phyloP scores from a whole-genome alignment of 37 sponge, comb jelly and placozoan species.

The Axinella damicornis region DNA sequence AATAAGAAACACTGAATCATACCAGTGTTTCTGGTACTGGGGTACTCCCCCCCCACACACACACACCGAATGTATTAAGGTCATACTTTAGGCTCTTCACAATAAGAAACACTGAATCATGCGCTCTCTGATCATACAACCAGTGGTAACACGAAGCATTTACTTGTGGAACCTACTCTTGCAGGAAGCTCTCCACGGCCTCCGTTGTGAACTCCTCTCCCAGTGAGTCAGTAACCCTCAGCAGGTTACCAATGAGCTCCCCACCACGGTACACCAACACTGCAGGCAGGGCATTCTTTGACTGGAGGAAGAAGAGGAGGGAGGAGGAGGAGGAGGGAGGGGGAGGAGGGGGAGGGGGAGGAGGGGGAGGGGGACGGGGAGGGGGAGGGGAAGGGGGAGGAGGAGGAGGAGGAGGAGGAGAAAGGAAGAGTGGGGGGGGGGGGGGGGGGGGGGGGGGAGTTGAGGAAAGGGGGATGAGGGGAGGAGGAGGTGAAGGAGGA shows the following conservation, averaged over 20 bases:
- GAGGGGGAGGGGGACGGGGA: neutral
- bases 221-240: slow-evolving; percentile 75
- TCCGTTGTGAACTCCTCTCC: slow-evolving; percentile 57
- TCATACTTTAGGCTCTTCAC: no score
- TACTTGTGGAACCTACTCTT: slow-evolving; percentile 60
- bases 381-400: neutral
- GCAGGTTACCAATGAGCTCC: slow-evolving; percentile 78
- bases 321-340: neutral
- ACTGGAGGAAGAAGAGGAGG: slow-evolving; percentile 3
- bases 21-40: no score
- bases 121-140: no score
- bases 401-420: neutral
- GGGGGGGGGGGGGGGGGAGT: slow-evolving; percentile 1
- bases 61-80: no score
- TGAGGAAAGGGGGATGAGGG: no score
- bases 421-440: neutral
- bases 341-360: neutral
- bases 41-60: no score
- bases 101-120: no score
- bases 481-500: no score
- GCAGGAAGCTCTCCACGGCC: slow-evolving; percentile 79
- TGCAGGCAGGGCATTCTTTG: slow-evolving; percentile 80
- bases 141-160: neutral
- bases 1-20: no score
- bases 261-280: slow-evolving; percentile 78